Percentiles rank a stretch among this genome's conserved stretches.
phyloP scores from a whole-genome alignment of 2,888 invertebrate genomes.

The Barypeithes pellucidus region DNA sequence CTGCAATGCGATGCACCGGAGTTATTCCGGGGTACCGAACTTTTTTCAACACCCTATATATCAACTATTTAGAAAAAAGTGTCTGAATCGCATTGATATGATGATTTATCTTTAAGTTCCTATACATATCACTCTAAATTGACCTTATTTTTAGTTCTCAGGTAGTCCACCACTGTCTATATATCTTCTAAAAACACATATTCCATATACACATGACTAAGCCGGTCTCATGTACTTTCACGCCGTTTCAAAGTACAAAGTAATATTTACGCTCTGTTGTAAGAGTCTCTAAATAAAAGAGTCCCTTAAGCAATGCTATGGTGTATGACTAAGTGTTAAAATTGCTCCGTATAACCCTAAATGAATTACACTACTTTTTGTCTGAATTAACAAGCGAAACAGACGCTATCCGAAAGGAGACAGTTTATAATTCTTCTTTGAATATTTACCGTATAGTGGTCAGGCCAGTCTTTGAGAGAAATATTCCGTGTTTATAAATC shows the following conservation, averaged over 20 bases:
- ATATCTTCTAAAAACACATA: constrained; percentile 5
- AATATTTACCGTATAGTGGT: background rate
- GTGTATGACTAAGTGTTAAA: constrained; percentile 64
- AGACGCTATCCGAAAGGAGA: background rate
- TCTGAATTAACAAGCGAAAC: background rate
- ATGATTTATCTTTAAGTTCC: too few relatives aligned
- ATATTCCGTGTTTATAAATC: too few relatives aligned
- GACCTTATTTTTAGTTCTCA: too few relatives aligned
- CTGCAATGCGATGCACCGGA: too few relatives aligned
- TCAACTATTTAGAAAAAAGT: too few relatives aligned
- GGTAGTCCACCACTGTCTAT: background rate
- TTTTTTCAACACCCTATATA: too few relatives aligned
- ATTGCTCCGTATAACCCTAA: constrained; percentile 64
- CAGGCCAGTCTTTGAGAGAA: background rate
- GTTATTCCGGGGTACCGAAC: too few relatives aligned
- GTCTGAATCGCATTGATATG: too few relatives aligned
- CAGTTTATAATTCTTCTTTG: background rate
- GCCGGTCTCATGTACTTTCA: constrained; percentile 4
- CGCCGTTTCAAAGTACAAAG: constrained; percentile 15
- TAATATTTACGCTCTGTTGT: constrained; percentile 12
- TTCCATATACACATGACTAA: constrained; percentile 1
- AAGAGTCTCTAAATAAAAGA: constrained; percentile 16
- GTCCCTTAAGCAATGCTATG: constrained; percentile 16
- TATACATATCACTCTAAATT: too few relatives aligned
- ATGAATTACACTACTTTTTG: constrained; percentile 55